Evolutionary conservation across 2,888 invertebrate genomes (phyloP).

Genomic region (Drosophila tanythrix): DNA sequence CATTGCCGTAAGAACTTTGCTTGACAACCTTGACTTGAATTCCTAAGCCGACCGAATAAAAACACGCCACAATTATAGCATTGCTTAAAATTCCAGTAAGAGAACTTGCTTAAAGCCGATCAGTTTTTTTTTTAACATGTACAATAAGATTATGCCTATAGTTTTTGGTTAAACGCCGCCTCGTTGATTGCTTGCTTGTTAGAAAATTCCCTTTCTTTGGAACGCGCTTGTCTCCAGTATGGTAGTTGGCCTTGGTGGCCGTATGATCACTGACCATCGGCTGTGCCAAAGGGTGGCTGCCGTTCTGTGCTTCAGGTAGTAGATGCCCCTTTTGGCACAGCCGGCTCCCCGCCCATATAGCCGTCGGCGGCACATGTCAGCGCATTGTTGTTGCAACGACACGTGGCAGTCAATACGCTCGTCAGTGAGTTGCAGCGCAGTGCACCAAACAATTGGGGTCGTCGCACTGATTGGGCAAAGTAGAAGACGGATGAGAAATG

Average conservation of each 20-base stretch:
- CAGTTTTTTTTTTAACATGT: background rate
- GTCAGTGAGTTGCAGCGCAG: constrained; percentile 58
- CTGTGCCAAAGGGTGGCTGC: constrained; percentile 70
- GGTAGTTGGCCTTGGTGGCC: constrained; percentile 60
- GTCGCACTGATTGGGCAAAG: constrained; percentile 80
- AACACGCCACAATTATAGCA: background rate
- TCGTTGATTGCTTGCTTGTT: background rate
- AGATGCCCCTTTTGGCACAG: constrained; percentile 76
- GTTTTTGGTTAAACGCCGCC: constrained; percentile 29
- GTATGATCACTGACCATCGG: constrained; percentile 67
- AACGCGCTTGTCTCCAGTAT: constrained; percentile 51
- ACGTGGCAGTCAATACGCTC: constrained; percentile 48
- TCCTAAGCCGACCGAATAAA: background rate
- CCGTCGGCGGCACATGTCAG: constrained; percentile 56
- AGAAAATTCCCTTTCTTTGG: background rate
- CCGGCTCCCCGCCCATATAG: constrained; percentile 83
- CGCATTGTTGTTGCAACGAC: constrained; percentile 52
- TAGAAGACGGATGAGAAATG: constrained; percentile 80
- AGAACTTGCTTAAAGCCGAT: background rate
- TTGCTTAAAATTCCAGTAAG: background rate
- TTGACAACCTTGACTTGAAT: background rate
- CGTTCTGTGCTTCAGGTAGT: constrained; percentile 75
- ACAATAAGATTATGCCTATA: constrained; percentile 1
- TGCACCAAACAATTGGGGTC: constrained; percentile 73
- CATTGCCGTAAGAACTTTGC: background rate